Base-by-base conservation (phyloP, 2,113 vertebrate species). In the Coryphaenoides rupestris region DNA sequence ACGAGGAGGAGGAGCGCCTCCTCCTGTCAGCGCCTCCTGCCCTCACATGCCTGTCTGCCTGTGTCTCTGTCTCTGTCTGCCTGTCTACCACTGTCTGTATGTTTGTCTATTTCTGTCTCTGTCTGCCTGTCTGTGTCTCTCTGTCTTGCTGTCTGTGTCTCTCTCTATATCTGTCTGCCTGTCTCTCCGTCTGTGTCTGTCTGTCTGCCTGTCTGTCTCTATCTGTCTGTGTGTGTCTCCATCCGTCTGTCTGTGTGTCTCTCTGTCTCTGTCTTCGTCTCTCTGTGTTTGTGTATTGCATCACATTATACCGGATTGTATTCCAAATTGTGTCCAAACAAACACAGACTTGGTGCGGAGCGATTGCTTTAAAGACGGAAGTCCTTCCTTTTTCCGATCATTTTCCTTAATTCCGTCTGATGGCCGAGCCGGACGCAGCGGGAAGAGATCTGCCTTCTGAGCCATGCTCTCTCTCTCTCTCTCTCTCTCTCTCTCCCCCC, bases 331-430 rank as follows among this genome's bases (percentile, higher is more conserved):
- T 47, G 62, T 65, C 60, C 63, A 65, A 71, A 62, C 45, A 33
- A 62, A 1, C 19, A 62, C 45, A 33, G 62, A 1, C 19, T 14
- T 17, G 1, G 21, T 7, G 58, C 16, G 2, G n/a, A 7, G 19
- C 14, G 61, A 60, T 50, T 47, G 16, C 46, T 33, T 53, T 12
- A 50, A 54, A 61, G 46, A 64, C 22, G 56, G 63, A 55, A 54
- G 49, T 58, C n/a, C 5, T 40, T 40, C 33, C 33, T 40, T 12
- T 40, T 2, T 40, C 13, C 13, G 33, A n/a, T n/a, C n/a, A 16
- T 58, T 68, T 52, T 58, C 40, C 61, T 63, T 59, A 61, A 61
- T 69, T 66, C 69, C 67, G 40, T 57, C 17, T 69, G 78, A 76
- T 79, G 73, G 61, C 2, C 2, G 23, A 17, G n/a, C n/a, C 19